Evolutionary conservation across 2,113 vertebrate species (phyloP), one percentile per base, ranked within the genome.

Genomic region (Hypomesus transpacificus): DNA sequence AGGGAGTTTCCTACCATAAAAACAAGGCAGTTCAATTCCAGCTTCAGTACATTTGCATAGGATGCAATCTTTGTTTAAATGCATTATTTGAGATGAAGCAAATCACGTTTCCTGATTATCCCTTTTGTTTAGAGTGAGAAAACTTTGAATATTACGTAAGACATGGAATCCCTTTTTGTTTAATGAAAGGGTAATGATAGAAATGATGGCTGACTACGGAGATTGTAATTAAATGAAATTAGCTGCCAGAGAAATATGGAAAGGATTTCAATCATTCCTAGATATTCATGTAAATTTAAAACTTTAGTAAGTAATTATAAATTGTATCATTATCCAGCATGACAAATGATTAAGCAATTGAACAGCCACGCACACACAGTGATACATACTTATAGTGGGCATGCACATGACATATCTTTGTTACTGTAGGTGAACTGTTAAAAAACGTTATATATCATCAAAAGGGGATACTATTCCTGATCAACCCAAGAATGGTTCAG

Each of bases 211-310:
- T 65, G 67, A 67, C 21, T 14, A 16, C 24, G 64, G 50, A 50
- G 61, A 74, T 60, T 70, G 16, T 21, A 80, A 79, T 72, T 69
- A 64, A 9, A 11, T 22, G n/a, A 66, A 77, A 76, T 73, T 52
- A 63, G 61, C 60, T 50, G 13, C 65, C 70, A 66, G 61, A 26
- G 53, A 63, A 68, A 76, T 59, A 73, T 20, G 28, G 17, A n/a
- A 7, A 72, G 39, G 39, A 75, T 63, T 68, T 67, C 52, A 58
- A 54, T 71, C 22, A 52, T 51, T 62, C 50, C 60, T 21, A 66
- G 20, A 34, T 52, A 61, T 17, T 56, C 75, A 61, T 21, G 39
- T 13, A 31, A 54, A 14, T 59, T 46, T 53, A 0, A 20, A 39
- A 66, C 20, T 59, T 21, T 59, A 20, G n/a, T 20, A 18, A 5